These are phyloP conservation scores for Heliconius hermathena DNA, from an alignment of 1,140 invertebrate genomes.

Conservation along the genomic window DNA sequence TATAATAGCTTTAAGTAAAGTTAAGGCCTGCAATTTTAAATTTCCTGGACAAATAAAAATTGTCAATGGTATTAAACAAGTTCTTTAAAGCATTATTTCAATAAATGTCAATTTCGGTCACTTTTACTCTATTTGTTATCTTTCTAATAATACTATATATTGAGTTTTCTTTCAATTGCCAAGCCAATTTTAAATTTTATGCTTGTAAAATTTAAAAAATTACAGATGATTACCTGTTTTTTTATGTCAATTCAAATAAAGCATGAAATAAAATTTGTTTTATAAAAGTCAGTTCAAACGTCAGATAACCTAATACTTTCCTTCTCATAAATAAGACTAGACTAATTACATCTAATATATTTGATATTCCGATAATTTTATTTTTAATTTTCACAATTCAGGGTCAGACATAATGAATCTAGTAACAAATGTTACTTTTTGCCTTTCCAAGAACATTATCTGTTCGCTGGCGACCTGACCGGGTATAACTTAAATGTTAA, in stretches of 20 bases:
- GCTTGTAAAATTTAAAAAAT: background rate
- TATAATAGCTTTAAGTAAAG: background rate
- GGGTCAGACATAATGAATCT: background rate
- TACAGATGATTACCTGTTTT: background rate
- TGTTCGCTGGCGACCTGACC: too few species aligned
- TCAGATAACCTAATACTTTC: background rate
- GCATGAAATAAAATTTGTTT: background rate
- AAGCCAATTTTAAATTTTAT: too few species aligned
- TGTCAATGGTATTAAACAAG: background rate
- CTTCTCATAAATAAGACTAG: background rate
- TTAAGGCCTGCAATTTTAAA: background rate
- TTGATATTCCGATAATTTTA: background rate
- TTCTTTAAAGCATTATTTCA: background rate
- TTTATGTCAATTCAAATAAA: background rate
- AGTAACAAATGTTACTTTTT: too few species aligned
- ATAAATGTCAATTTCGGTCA: background rate
- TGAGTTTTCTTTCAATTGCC: too few species aligned
- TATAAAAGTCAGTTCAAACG: background rate
- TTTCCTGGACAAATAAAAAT: slow-evolving; percentile 7
- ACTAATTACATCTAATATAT: background rate
- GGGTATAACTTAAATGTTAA: too few species aligned
- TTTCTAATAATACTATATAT: too few species aligned
- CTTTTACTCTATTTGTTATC: too few species aligned
- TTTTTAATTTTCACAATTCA: background rate
- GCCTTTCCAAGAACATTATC: too few species aligned